These are phyloP conservation scores for Bembecia ichneumoniformis DNA, from an alignment of 2,888 invertebrate genomes.

Conservation along the genomic window DNA sequence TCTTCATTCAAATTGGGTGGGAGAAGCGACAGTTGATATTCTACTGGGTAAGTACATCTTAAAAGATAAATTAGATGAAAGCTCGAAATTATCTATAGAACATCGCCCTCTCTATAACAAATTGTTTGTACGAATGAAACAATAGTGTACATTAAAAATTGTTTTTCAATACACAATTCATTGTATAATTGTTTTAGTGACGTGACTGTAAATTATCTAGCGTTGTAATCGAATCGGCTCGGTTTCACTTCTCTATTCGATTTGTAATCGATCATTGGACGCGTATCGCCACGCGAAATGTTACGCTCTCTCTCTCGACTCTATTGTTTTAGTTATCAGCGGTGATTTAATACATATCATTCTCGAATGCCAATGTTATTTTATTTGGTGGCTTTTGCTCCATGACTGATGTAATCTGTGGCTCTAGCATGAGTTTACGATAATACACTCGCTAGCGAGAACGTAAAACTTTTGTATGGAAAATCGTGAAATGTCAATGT, in stretches of 20 bases:
- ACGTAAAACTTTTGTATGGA: too few species aligned
- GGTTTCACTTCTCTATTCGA: conserved; percentile 34
- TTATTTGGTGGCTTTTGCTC: conserved; percentile 38
- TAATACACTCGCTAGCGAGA: too few species aligned
- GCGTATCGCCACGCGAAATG: conserved; percentile 14
- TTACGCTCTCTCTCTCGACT: conserved; percentile 56
- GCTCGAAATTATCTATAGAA: too few species aligned
- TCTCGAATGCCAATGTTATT: conserved; percentile 22
- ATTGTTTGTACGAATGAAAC: neutral
- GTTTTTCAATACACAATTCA: conserved; percentile 10
- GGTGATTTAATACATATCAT: conserved; percentile 31
- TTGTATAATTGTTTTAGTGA: conserved; percentile 22
- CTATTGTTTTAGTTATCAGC: conserved; percentile 50
- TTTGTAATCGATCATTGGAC: conserved; percentile 41
- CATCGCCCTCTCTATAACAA: too few species aligned
- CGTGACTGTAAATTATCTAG: conserved; percentile 20
- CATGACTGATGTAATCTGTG: conserved; percentile 8
- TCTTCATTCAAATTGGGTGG: too few species aligned
- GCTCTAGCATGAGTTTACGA: too few species aligned
- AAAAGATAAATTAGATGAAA: too few species aligned
- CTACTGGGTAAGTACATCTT: too few species aligned
- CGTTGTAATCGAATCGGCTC: conserved; percentile 17
- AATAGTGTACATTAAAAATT: conserved; percentile 1
- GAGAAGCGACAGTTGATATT: too few species aligned
- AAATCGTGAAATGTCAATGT: too few species aligned